phyloP scores from a whole-genome alignment of 2,888 invertebrate genomes.

The Dolichomitus sp. region DNA sequence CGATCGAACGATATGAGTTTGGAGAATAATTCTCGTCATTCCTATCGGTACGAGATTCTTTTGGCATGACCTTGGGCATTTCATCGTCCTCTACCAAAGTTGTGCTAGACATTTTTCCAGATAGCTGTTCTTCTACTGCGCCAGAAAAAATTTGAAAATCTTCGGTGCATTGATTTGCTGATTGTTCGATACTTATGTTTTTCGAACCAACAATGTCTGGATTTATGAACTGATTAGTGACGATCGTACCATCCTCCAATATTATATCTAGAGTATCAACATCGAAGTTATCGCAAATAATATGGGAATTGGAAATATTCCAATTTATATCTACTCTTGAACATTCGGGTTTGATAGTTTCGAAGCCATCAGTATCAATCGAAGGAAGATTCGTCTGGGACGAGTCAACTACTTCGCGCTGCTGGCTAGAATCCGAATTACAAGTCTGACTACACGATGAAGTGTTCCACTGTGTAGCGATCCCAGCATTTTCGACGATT shows the following conservation, averaged over 20 bases:
- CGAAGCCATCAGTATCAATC: not conserved
- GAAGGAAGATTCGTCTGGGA: conserved; percentile 8
- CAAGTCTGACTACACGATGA: not conserved
- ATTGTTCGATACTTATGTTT: too few species aligned
- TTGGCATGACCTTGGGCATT: too few species aligned
- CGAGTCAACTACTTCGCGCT: conserved; percentile 5
- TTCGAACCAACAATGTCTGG: too few species aligned
- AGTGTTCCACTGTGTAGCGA: conserved; percentile 8
- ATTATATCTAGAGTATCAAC: not conserved
- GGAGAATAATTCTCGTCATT: too few species aligned
- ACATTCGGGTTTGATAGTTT: not conserved
- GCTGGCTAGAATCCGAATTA: not conserved
- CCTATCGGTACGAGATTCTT: too few species aligned
- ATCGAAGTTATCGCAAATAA: conserved; percentile 1
- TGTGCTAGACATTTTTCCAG: not conserved
- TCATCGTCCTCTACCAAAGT: not conserved
- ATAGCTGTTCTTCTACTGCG: not conserved
- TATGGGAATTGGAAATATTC: not conserved
- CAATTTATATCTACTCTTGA: not conserved
- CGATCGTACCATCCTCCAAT: not conserved
- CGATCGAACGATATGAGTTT: too few species aligned
- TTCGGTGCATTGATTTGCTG: too few species aligned
- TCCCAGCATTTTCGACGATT: conserved; percentile 4
- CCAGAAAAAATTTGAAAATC: too few species aligned
- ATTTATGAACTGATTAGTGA: not conserved